Conservation (phyloP, 2,888 invertebrate species). For the Melieria crassipennis region DNA sequence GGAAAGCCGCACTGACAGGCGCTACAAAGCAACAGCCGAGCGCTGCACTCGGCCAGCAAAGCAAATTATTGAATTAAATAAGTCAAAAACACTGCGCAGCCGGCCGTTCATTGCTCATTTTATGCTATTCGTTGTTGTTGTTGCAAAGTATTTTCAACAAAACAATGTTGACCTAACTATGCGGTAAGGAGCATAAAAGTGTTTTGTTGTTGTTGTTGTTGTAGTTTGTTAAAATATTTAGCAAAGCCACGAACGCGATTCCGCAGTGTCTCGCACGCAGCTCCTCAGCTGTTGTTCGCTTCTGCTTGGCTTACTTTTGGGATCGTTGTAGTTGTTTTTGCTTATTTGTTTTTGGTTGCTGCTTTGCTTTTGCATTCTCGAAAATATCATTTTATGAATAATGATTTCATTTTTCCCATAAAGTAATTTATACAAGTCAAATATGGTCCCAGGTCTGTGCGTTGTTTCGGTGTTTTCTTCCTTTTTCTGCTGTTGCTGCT, state of each 20-base stretch:
- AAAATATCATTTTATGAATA: constrained; percentile 56
- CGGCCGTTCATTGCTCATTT: too few relatives aligned
- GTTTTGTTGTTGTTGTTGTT: too few relatives aligned
- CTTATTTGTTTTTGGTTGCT: not conserved
- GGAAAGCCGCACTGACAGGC: constrained; percentile 23
- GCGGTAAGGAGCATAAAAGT: too few relatives aligned
- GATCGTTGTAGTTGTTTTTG: not conserved
- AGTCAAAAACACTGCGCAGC: too few relatives aligned
- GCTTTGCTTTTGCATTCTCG: not conserved
- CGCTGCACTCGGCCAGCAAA: too few relatives aligned
- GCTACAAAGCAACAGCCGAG: constrained; percentile 19
- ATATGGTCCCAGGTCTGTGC: constrained; percentile 18
- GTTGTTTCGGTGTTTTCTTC: constrained; percentile 16
- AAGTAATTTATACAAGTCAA: constrained; percentile 59
- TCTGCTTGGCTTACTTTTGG: not conserved
- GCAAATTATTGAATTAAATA: too few relatives aligned
- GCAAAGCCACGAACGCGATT: too few relatives aligned
- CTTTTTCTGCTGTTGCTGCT: not conserved
- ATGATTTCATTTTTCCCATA: constrained; percentile 61
- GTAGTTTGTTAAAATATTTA: too few relatives aligned
- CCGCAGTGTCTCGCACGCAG: not conserved
- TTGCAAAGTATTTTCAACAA: too few relatives aligned
- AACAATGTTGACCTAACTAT: too few relatives aligned
- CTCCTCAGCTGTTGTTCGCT: not conserved
- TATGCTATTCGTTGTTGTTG: too few relatives aligned